phyloP scores from a whole-genome alignment of 1,140 invertebrate genomes.

The Aphis gossypii region DNA sequence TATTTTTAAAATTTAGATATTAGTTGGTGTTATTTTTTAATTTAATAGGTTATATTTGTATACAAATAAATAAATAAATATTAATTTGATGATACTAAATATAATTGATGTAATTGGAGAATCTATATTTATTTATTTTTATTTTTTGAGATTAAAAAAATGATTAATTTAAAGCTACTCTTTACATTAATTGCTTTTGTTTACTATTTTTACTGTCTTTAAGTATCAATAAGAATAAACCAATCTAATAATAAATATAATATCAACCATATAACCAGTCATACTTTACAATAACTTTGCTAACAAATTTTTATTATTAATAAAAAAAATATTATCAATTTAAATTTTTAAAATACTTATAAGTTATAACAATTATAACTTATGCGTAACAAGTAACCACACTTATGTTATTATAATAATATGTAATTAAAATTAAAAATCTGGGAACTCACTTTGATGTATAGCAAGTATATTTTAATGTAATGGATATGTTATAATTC shows the following conservation, averaged over 20 bases:
- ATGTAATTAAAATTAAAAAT: too few relatives aligned
- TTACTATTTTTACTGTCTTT: not conserved
- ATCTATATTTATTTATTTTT: not conserved
- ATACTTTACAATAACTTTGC: too few relatives aligned
- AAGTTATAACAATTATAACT: too few relatives aligned
- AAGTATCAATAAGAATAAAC: not conserved
- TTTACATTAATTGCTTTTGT: not conserved
- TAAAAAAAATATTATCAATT: too few relatives aligned
- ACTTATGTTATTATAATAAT: too few relatives aligned
- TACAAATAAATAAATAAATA: not conserved
- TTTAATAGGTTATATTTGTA: not conserved
- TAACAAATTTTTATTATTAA: too few relatives aligned
- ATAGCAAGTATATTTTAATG: too few relatives aligned
- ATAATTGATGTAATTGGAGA: not conserved
- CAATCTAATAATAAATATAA: not conserved
- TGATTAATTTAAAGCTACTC: not conserved
- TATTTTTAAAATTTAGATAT: not conserved
- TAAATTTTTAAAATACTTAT: too few relatives aligned
- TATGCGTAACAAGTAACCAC: too few relatives aligned
- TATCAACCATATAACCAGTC: too few relatives aligned
- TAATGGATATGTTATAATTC: too few relatives aligned
- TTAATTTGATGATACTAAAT: not conserved
- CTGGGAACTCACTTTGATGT: too few relatives aligned
- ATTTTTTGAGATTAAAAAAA: not conserved
- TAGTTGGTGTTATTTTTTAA: not conserved